Percentiles rank a stretch among this genome's conserved stretches.
phyloP scores from a whole-genome alignment of 2,113 vertebrate genomes.

The Gila orcuttii region DNA sequence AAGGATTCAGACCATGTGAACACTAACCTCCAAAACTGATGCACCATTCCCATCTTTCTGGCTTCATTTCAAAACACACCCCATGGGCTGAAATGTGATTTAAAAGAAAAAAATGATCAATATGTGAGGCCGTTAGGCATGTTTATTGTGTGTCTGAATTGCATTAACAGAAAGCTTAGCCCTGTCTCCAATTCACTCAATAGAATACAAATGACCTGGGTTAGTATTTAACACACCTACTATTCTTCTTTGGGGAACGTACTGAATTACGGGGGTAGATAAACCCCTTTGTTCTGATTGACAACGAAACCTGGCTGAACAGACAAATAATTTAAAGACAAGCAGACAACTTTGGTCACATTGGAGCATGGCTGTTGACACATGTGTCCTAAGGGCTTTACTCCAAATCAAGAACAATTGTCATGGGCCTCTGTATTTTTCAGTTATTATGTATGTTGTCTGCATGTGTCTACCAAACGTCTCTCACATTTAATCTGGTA shows the following conservation, averaged over 20 bases:
- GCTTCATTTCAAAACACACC: constrained; percentile 18
- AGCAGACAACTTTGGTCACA: not conserved
- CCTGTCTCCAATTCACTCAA: not conserved
- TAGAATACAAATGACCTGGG: constrained; percentile 52
- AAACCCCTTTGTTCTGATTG: constrained; percentile 37
- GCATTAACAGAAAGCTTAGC: constrained; percentile 11
- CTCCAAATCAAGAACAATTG: not conserved
- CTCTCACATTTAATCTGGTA: constrained; percentile 1
- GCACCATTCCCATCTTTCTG: constrained; percentile 18
- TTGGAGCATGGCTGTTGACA: not conserved
- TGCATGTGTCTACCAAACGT: not conserved
- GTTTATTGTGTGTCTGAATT: constrained; percentile 46
- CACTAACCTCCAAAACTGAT: not conserved
- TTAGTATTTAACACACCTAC: constrained; percentile 47
- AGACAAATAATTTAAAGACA: constrained; percentile 2
- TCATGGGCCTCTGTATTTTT: constrained; percentile 5
- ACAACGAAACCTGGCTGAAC: constrained; percentile 50
- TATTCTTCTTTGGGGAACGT: constrained; percentile 45
- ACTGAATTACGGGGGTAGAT: constrained; percentile 52
- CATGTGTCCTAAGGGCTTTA: not conserved
- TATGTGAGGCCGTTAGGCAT: constrained; percentile 20
- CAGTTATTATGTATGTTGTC: not conserved
- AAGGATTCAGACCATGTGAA: not conserved
- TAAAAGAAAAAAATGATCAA: constrained; percentile 44
- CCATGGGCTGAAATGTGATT: constrained; percentile 8